Conservation (phyloP, 2,113 vertebrate genomes). For the Zosterops lateralis region DNA sequence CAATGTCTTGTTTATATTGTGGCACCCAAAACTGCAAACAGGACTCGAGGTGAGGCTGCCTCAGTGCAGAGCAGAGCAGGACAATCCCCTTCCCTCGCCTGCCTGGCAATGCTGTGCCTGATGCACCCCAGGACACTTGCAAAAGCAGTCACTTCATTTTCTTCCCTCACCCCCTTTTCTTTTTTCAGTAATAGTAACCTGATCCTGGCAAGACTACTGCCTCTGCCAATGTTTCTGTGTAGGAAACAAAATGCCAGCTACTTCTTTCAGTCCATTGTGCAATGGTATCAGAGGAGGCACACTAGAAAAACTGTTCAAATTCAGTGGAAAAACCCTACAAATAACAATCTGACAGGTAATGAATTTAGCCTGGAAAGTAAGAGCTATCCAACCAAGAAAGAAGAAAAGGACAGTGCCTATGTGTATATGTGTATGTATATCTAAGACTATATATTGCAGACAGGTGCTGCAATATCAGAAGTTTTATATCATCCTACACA, state of each 20-base stretch:
- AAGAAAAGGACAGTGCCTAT: background rate
- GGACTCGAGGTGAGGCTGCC: rapidly evolving
- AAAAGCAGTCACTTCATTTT: background rate
- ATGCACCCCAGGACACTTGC: background rate
- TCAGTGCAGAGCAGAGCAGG: rapidly evolving
- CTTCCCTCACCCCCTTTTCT: background rate
- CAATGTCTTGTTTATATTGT: background rate
- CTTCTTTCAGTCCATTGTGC: background rate
- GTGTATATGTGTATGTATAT: background rate
- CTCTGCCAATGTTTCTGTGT: background rate
- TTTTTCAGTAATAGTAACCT: background rate
- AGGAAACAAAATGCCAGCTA: background rate
- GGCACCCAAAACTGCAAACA: background rate
- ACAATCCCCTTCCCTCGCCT: background rate
- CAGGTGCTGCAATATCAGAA: background rate
- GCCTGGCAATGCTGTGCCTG: rapidly evolving
- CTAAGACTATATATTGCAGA: background rate
- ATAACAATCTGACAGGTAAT: background rate
- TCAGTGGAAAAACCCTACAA: background rate
- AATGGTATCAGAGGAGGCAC: background rate
- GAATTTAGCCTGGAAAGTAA: background rate
- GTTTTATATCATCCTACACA: background rate
- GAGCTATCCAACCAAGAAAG: background rate
- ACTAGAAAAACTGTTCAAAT: background rate
- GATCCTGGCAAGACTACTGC: background rate